Base-by-base conservation (phyloP, 2,888 invertebrate genomes). In the Galeruca laticollis region DNA sequence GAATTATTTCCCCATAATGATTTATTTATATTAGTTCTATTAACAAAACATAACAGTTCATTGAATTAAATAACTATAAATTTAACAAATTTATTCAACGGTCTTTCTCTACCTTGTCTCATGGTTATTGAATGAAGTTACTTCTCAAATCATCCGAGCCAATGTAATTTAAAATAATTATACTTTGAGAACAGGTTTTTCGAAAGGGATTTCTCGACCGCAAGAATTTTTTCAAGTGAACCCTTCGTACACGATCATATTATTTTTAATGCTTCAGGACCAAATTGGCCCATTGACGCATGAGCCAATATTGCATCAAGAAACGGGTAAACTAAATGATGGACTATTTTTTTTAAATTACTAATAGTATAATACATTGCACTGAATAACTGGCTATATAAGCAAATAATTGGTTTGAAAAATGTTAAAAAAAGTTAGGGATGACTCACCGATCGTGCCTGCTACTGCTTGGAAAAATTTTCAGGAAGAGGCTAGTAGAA, bases 121-220 rank as follows among this genome's bases (percentile, higher is more conserved):
- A 2, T 47, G n/a, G 15, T 47, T 47, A 47, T 15, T 15, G 15
- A 18, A 47, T n/a, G 43, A 47, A 47, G 43, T 47, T 5, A 18
- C 43, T 15, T 47, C 43, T 47, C 43, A 15, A n/a, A 47, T 47
- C 18, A 15, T 47, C 43, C n/a, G 15, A 47, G 8, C 8, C 43
- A 47, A 6, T 47, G 43, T 18, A 47, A 47, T 47, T 47, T 47
- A n/a, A 47, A 15, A 47, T 47, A 47, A 47, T 47, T 47, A 47
- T 47, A 47, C 15, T 47, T 47, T n/a, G 15, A 47, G 43, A 47
- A 47, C 43, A n/a, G 43, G 43, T 47, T 47, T 47, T 26, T 18
- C 10, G 43, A 47, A 47, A 47, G 43, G 43, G 43, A 47, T 47
- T 47, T 47, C 43, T 47, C 15, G 18, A 47, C 43, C 43, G 43